Evolutionary conservation across 2,888 invertebrate species (phyloP).

Genomic region (Seira sanloemensis): DNA sequence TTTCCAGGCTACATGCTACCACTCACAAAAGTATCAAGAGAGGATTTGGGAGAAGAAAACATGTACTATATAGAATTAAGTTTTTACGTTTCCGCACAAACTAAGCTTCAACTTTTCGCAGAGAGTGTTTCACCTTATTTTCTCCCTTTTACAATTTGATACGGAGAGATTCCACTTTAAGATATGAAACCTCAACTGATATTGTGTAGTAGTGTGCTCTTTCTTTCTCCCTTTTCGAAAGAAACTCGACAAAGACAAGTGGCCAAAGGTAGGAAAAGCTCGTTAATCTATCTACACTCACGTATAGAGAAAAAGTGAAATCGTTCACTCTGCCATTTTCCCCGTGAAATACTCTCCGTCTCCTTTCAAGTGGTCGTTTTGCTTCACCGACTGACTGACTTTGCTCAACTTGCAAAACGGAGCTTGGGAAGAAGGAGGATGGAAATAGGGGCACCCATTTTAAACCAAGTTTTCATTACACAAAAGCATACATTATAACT

Average conservation of each 20-base stretch:
- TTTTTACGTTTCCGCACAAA: too few relatives aligned
- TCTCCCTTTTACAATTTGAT: too few relatives aligned
- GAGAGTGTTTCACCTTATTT: too few relatives aligned
- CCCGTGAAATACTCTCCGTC: neutral
- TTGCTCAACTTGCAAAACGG: neutral
- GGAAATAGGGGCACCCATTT: slow-evolving; percentile 13
- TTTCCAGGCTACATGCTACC: neutral
- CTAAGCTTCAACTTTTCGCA: too few relatives aligned
- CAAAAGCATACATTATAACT: too few relatives aligned
- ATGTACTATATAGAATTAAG: neutral
- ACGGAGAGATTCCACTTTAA: too few relatives aligned
- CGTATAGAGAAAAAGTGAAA: too few relatives aligned
- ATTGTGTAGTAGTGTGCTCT: too few relatives aligned
- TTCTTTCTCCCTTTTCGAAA: neutral
- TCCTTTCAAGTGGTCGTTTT: slow-evolving; percentile 49
- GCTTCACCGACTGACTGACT: slow-evolving; percentile 48
- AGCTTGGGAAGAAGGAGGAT: slow-evolving; percentile 9
- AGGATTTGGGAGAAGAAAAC: neutral
- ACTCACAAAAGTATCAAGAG: neutral
- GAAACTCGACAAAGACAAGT: slow-evolving; percentile 53
- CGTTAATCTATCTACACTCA: slow-evolving; percentile 45
- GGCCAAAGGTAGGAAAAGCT: slow-evolving; percentile 39
- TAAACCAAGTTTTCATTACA: slow-evolving; percentile 37
- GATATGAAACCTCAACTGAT: too few relatives aligned
- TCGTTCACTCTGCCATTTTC: slow-evolving; percentile 23